phyloP scores from a whole-genome alignment of 2,797 vertebrate species.

The Ctenopoma kingsleyae region DNA sequence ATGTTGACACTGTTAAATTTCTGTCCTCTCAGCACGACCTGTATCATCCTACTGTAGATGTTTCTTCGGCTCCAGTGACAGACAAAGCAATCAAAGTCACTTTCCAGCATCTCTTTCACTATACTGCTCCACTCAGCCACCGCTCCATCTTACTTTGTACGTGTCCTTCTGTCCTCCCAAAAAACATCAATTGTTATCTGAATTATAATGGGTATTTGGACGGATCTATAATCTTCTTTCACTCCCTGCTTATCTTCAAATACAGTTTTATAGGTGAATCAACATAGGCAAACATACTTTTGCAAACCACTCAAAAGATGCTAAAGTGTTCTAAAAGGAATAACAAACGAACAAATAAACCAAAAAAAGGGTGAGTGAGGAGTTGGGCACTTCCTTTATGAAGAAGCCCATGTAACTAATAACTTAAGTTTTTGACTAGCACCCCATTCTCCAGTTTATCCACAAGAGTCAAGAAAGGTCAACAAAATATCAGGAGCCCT shows the following conservation, averaged over 20 bases:
- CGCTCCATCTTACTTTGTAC: slow-evolving; percentile 4
- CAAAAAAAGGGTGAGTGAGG: no score
- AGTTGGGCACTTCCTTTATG: no score
- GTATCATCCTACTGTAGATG: slow-evolving; percentile 11
- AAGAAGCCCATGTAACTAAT: no score
- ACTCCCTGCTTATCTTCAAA: background rate
- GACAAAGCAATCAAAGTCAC: slow-evolving; percentile 46
- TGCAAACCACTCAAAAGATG: no score
- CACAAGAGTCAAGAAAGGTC: no score
- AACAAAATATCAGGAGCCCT: no score
- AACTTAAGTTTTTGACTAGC: no score
- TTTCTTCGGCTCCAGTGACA: slow-evolving; percentile 32
- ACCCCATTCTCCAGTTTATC: no score
- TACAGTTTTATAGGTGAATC: background rate
- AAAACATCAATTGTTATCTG: background rate
- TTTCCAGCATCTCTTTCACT: slow-evolving; percentile 9
- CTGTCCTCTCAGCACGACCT: slow-evolving; percentile 50
- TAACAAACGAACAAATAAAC: no score
- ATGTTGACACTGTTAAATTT: slow-evolving; percentile 30
- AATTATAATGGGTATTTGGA: background rate
- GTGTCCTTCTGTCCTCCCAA: slow-evolving; percentile 1
- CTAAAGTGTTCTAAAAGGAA: no score
- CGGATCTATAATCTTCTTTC: background rate
- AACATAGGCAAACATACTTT: background rate
- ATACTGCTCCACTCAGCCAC: slow-evolving; percentile 10